phyloP scores from a whole-genome alignment of 2,113 vertebrate species.

The Epinephelus moara region DNA sequence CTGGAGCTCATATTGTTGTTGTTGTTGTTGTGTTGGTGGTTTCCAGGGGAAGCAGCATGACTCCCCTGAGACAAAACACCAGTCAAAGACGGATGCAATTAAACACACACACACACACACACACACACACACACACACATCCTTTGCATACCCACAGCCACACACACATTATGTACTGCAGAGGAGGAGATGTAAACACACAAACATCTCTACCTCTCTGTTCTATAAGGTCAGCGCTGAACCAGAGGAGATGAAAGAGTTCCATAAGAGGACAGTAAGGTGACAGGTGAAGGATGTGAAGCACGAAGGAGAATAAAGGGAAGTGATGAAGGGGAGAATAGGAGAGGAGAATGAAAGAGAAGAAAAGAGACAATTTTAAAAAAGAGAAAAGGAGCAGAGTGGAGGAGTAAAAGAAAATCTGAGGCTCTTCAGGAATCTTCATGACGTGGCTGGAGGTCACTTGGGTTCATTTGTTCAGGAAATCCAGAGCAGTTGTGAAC shows the following conservation, averaged over 20 bases:
- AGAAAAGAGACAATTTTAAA: no score
- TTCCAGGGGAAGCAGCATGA: constrained; percentile 21
- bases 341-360: no score
- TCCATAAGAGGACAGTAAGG: background rate
- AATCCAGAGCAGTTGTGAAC: background rate
- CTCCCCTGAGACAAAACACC: constrained; percentile 40
- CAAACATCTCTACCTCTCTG: background rate
- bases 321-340: no score
- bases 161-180: background rate
- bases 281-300: background rate
- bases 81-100: constrained; percentile 37
- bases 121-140: constrained; percentile 4
- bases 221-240: background rate
- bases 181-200: background rate
- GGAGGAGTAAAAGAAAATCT: no score
- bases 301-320: background rate
- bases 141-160: background rate
- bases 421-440: no score
- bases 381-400: no score
- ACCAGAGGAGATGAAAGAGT: background rate
- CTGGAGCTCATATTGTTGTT: background rate
- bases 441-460: no score
- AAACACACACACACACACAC: background rate
- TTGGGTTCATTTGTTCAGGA: no score
- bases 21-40: background rate